Evolutionary conservation across 1,140 invertebrate species (phyloP), one percentile per base, ranked within the genome.

Genomic region (Epicauta chinensis): DNA sequence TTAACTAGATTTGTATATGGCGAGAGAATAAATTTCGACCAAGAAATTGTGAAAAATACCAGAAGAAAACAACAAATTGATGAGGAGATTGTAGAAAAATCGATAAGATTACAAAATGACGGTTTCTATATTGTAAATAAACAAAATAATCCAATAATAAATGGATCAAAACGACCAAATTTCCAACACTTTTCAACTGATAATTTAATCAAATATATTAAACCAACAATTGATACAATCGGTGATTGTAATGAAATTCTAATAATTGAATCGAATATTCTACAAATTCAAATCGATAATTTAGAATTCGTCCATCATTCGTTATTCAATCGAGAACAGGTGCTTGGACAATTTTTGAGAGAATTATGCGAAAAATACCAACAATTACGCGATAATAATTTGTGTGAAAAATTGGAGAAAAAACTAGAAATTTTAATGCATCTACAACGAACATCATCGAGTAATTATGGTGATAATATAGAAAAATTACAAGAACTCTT

Each of bases 241-340:
- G 46, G n/a, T n/a, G n/a, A 62, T 29, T 44, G 47, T 17, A 61
- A 73, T 65, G 31, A 59, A 64, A 55, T 66, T 55, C 45, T 64
- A 16, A 36, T 58, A 5, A 37, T 59, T 37, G 41, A 53, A 11
- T 61, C 68, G 12, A 69, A 69, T 34, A 69, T 65, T 23, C 46
- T 75, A 10, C 64, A 66, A 36, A n/a, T 75, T 11, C 49, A 58
- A 40, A 41, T 75, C 0, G 61, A 62, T n/a, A 47, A 64, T 5
- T 32, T 75, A 11, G 63, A 66, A n/a, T 75, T 76, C 16, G 65
- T 53, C 6, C 45, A 62, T n/a, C 73, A 75, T 60, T 68, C 66
- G 1, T 60, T 69, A 15, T 63, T 71, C 10, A 65, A 66, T 42
- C 55, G 70, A 15, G 74, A 76, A 60, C 72, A 75, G 52, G 53